phyloP scores from a whole-genome alignment of 1,140 invertebrate species.

The Antheraea mylitta region DNA sequence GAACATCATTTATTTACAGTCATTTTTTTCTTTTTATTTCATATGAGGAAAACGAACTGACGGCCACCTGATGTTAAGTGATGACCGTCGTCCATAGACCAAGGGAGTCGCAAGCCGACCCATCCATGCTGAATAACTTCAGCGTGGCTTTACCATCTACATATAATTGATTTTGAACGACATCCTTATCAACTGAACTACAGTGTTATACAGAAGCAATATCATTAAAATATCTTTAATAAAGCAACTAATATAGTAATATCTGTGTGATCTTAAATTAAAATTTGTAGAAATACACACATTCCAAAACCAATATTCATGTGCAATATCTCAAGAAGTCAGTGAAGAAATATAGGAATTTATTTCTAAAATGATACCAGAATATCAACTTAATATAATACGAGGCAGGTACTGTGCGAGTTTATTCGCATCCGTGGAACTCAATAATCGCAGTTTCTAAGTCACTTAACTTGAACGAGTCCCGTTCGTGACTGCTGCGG shows the following conservation, averaged over 20 bases:
- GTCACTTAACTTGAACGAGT: conserved; percentile 51
- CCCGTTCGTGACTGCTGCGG: neutral
- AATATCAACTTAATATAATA: neutral
- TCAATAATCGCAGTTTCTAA: conserved; percentile 59
- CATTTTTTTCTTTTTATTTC: no score
- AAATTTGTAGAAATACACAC: neutral
- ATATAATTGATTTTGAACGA: neutral
- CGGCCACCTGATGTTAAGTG: no score
- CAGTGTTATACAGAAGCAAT: no score
- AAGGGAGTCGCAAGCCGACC: no score
- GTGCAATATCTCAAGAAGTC: neutral
- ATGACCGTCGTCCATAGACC: no score
- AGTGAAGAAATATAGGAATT: neutral
- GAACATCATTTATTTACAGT: no score
- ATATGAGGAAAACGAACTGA: no score
- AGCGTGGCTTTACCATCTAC: no score
- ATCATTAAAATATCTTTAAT: neutral
- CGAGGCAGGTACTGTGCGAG: conserved; percentile 20
- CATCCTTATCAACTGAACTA: neutral
- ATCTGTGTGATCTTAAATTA: neutral
- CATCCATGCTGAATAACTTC: neutral
- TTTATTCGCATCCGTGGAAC: conserved; percentile 35
- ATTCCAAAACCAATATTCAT: neutral
- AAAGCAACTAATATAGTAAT: neutral
- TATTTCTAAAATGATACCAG: neutral